Evolutionary conservation across 2,888 invertebrate species (phyloP).

Genomic region (Eucera pruinosa): DNA sequence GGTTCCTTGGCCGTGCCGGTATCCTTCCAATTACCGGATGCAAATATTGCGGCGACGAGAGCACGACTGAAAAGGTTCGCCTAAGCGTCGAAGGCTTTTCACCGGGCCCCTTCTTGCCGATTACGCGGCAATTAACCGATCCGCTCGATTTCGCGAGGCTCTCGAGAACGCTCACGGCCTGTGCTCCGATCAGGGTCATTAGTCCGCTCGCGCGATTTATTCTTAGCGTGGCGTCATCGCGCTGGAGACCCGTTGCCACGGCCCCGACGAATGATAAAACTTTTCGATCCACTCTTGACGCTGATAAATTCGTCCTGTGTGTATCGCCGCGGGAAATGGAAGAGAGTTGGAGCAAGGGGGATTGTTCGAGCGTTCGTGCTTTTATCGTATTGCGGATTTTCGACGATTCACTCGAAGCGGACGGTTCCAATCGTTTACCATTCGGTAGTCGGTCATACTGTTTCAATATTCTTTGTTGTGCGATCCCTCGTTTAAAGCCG

Average conservation of each 20-base stretch:
- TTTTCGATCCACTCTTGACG: conserved; percentile 35
- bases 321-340: conserved; percentile 11
- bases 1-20: background rate
- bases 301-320: conserved; percentile 33
- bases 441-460: conserved; percentile 3
- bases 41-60: conserved; percentile 51
- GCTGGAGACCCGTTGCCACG: conserved; percentile 39
- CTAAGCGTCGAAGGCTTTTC: conserved; percentile 14
- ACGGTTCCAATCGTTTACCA: conserved; percentile 19
- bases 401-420: conserved; percentile 27
- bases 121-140: conserved; percentile 62
- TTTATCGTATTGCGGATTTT: conserved; percentile 28
- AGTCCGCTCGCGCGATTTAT: conserved; percentile 57
- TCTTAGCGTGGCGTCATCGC: conserved; percentile 53
- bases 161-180: conserved; percentile 16
- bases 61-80: conserved; percentile 30
- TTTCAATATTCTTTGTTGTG: conserved; percentile 8
- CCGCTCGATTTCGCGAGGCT: conserved; percentile 46
- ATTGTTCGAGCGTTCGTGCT: background rate
- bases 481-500: background rate
- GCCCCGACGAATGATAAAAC: conserved; percentile 43
- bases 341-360: background rate
- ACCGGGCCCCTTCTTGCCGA: conserved; percentile 23
- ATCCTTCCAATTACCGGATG: conserved; percentile 62
- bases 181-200: conserved; percentile 60